Conservation (phyloP, 2,797 vertebrate genomes). For the Melanotaenia nigrans region DNA sequence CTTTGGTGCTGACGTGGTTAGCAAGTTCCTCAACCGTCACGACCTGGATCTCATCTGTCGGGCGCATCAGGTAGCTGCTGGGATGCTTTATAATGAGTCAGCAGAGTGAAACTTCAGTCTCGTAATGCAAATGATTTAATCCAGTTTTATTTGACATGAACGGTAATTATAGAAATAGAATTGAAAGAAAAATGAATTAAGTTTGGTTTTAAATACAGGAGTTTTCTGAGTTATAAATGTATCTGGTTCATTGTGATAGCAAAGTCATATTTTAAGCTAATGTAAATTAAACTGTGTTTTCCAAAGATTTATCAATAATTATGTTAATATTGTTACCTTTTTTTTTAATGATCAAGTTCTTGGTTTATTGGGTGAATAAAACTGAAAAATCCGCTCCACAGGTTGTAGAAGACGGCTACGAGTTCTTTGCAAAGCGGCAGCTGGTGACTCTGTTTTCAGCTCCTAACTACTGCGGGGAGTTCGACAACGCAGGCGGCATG, state of each 20-base stretch:
- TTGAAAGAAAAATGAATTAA: too few species aligned
- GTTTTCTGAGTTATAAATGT: neutral
- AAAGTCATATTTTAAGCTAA: too few species aligned
- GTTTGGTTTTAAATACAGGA: too few species aligned
- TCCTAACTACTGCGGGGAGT: conserved; percentile 94
- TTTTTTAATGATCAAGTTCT: neutral
- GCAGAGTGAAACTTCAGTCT: neutral
- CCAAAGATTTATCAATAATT: neutral
- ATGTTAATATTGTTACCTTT: neutral
- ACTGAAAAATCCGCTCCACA: conserved; percentile 49
- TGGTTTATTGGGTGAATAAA: neutral
- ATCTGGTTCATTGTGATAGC: too few species aligned
- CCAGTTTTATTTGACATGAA: too few species aligned
- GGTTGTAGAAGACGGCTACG: conserved; percentile 95
- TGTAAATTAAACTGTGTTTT: too few species aligned
- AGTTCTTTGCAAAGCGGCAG: conserved; percentile 95
- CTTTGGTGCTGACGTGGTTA: conserved; percentile 94
- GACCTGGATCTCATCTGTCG: conserved; percentile 95
- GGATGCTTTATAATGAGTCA: neutral
- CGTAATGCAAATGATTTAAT: neutral
- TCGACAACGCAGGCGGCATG: conserved; percentile 96
- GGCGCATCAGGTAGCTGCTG: conserved; percentile 88
- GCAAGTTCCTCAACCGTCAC: conserved; percentile 95
- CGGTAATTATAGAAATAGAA: too few species aligned
- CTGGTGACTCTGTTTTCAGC: conserved; percentile 94